Evolutionary conservation across 2,113 vertebrate genomes (phyloP).

Genomic region (Platysteira castanea): DNA sequence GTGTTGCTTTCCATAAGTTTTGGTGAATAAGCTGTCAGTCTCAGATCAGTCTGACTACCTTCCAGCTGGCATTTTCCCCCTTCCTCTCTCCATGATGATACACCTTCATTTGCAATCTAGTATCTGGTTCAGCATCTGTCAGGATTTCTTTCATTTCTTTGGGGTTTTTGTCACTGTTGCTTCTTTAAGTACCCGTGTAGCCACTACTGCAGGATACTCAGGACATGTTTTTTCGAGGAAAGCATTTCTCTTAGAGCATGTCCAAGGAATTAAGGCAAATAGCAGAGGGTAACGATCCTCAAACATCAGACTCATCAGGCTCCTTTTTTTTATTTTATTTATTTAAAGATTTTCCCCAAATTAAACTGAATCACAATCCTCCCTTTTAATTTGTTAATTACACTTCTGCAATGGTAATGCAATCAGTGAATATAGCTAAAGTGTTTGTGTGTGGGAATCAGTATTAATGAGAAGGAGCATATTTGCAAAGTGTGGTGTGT

Average conservation of each 20-base stretch:
- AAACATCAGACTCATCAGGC: not conserved
- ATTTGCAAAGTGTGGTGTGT: not conserved
- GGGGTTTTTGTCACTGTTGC: not conserved
- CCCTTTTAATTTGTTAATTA: conserved; percentile 69
- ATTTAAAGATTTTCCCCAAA: conserved; percentile 47
- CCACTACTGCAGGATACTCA: not conserved
- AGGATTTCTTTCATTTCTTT: not conserved
- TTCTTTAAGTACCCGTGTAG: not conserved
- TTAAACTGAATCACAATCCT: conserved; percentile 37
- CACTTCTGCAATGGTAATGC: conserved; percentile 68
- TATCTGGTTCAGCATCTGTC: conserved; percentile 4
- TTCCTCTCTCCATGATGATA: not conserved
- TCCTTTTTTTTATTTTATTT: not conserved
- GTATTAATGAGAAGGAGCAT: conserved; percentile 49
- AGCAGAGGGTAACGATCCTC: not conserved
- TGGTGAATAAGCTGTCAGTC: conserved; percentile 4
- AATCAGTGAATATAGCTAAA: conserved; percentile 59
- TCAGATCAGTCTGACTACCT: conserved; percentile 38
- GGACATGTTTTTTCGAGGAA: not conserved
- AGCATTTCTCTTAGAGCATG: not conserved
- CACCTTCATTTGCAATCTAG: conserved; percentile 36
- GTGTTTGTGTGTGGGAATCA: conserved; percentile 49
- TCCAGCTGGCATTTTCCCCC: conserved; percentile 20
- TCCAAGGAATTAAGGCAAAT: not conserved
- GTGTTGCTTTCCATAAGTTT: conserved; percentile 24